These are phyloP conservation scores for Cremastinae sp. DNA, from an alignment of 2,888 invertebrate species.

Conservation along the genomic window DNA sequence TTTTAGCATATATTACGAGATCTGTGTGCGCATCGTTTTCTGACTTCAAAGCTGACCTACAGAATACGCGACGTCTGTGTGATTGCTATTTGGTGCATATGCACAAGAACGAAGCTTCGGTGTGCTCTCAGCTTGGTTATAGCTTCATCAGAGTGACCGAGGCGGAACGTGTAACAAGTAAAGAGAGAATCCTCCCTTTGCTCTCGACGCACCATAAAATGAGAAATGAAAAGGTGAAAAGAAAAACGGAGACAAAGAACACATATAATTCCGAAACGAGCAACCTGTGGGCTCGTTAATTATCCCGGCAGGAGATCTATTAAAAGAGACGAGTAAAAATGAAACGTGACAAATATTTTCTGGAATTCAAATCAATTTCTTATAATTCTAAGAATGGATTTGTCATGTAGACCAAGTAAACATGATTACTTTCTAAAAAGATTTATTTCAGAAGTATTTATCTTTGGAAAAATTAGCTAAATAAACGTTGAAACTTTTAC, in stretches of 20 bases:
- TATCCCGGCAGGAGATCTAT: not conserved
- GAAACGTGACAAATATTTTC: not conserved
- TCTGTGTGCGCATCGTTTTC: constrained; percentile 12
- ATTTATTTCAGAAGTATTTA: not conserved
- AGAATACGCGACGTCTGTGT: not conserved
- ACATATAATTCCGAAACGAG: constrained; percentile 19
- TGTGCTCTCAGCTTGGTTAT: constrained; percentile 46
- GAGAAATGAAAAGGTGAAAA: not conserved
- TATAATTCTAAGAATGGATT: constrained; percentile 5
- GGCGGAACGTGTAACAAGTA: constrained; percentile 17
- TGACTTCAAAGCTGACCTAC: constrained; percentile 36
- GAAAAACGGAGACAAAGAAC: constrained; percentile 14
- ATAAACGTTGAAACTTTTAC: too few species aligned
- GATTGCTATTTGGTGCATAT: not conserved
- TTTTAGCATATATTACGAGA: not conserved
- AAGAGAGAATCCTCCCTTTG: constrained; percentile 31
- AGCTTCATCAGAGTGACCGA: constrained; percentile 53
- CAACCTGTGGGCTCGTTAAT: constrained; percentile 20
- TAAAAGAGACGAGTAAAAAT: constrained; percentile 8
- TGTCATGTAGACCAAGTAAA: not conserved
- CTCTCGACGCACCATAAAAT: not conserved
- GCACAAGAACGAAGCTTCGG: constrained; percentile 3
- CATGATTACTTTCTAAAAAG: not conserved
- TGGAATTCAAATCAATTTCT: constrained; percentile 5
- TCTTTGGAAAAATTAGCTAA: too few species aligned